Evolutionary conservation across 2,888 invertebrate genomes (phyloP).

Genomic region (Laothoe populi): DNA sequence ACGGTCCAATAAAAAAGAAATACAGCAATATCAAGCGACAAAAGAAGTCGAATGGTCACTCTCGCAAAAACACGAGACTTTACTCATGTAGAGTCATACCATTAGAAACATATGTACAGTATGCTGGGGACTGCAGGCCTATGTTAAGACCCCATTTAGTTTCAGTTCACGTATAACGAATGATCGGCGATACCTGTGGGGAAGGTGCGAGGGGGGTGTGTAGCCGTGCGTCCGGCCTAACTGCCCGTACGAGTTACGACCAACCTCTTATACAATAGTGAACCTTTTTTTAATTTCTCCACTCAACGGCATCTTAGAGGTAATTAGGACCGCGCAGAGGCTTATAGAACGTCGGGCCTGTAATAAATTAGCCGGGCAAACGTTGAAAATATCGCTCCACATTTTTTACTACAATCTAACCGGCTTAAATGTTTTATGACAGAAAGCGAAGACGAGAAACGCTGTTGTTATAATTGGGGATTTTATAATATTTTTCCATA

Average conservation of each 20-base stretch:
- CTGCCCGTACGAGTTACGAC: conserved; percentile 29
- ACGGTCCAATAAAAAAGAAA: conserved; percentile 39
- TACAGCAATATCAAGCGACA: conserved; percentile 37
- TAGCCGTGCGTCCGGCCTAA: conserved; percentile 15
- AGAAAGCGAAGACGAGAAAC: background rate
- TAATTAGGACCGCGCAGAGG: conserved; percentile 15
- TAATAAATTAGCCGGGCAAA: conserved; percentile 14
- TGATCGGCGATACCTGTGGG: conserved; percentile 41
- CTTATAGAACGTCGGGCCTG: conserved; percentile 10
- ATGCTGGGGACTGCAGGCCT: conserved; percentile 32
- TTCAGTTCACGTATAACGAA: conserved; percentile 42
- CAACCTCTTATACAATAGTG: conserved; percentile 27
- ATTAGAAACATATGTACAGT: conserved; percentile 32
- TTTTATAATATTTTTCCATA: background rate
- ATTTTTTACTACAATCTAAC: conserved; percentile 7
- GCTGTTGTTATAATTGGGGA: background rate
- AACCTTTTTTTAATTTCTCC: conserved; percentile 29
- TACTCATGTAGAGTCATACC: conserved; percentile 21
- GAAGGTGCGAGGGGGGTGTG: background rate
- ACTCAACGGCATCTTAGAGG: conserved; percentile 25
- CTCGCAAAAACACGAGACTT: conserved; percentile 36
- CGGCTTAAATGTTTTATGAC: background rate
- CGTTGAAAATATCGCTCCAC: background rate
- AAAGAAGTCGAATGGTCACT: conserved; percentile 41
- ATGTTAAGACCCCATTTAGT: conserved; percentile 39